These are phyloP conservation scores for Eulimnadia texana DNA, from an alignment of 1,140 invertebrate genomes.

Conservation along the genomic window DNA sequence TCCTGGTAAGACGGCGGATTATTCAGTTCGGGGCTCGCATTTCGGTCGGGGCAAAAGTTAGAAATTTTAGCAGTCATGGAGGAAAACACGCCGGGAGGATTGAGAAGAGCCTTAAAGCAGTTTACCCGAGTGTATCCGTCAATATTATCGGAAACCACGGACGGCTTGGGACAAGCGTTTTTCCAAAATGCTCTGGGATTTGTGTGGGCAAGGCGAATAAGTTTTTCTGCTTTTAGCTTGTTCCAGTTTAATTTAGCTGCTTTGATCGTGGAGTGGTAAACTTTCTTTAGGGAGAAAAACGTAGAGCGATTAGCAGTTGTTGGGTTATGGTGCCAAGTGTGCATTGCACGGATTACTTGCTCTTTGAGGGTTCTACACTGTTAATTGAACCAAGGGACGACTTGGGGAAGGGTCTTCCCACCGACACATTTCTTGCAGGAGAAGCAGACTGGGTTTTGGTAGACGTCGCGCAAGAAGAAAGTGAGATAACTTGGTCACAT, in stretches of 20 bases:
- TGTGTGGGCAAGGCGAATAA: neutral
- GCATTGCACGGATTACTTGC: too few species aligned
- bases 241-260: neutral
- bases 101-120: neutral
- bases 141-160: neutral
- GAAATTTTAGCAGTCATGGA: neutral
- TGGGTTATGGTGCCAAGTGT: too few species aligned
- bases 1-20: neutral
- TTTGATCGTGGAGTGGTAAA: neutral
- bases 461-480: too few species aligned
- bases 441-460: too few species aligned
- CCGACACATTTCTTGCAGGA: too few species aligned
- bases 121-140: neutral
- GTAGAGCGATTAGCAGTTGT: too few species aligned
- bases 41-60: too few species aligned
- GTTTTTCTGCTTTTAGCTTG: neutral
- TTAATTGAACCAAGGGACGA: too few species aligned
- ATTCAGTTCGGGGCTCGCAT: neutral
- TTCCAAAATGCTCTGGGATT: neutral
- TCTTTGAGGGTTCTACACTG: too few species aligned
- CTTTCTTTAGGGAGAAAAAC: neutral
- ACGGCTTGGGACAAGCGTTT: neutral
- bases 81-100: neutral
- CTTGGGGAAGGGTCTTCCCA: too few species aligned
- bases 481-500: too few species aligned